These are phyloP conservation scores for Echinarachnius parma DNA, from an alignment of 53 echinoderm and acorn worm genomes.

Conservation along the genomic window DNA sequence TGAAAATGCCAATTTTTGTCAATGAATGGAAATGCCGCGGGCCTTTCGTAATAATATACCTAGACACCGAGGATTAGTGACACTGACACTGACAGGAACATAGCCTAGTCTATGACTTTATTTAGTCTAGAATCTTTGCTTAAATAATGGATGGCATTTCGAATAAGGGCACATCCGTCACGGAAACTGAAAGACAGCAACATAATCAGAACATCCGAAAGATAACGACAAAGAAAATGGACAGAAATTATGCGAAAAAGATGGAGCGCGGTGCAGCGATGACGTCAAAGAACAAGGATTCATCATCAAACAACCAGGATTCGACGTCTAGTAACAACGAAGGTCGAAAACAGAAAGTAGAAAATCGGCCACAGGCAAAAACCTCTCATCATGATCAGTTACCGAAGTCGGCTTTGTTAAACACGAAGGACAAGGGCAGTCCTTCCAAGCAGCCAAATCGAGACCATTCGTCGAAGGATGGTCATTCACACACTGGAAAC, in stretches of 20 bases:
- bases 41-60: too few species aligned
- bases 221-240: slow-evolving; percentile 20
- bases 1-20: too few species aligned
- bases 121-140: too few species aligned
- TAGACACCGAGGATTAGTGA: too few species aligned
- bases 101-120: too few species aligned
- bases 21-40: too few species aligned
- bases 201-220: not conserved
- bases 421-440: not conserved
- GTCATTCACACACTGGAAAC: not conserved
- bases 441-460: not conserved
- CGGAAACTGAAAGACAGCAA: too few species aligned
- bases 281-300: not conserved
- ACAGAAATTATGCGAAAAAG: slow-evolving; percentile 12
- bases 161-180: too few species aligned
- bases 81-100: too few species aligned
- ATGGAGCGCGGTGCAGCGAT: not conserved
- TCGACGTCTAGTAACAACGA: slow-evolving; percentile 14
- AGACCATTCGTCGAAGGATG: not conserved
- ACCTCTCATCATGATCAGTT: slow-evolving; percentile 19
- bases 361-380: too few species aligned
- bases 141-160: too few species aligned
- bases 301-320: too few species aligned
- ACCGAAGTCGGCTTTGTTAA: slow-evolving; percentile 1
- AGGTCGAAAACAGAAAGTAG: slow-evolving; percentile 5